These are phyloP conservation scores for Amazona ochrocephala DNA, from an alignment of 2,797 vertebrate species.

Conservation along the genomic window DNA sequence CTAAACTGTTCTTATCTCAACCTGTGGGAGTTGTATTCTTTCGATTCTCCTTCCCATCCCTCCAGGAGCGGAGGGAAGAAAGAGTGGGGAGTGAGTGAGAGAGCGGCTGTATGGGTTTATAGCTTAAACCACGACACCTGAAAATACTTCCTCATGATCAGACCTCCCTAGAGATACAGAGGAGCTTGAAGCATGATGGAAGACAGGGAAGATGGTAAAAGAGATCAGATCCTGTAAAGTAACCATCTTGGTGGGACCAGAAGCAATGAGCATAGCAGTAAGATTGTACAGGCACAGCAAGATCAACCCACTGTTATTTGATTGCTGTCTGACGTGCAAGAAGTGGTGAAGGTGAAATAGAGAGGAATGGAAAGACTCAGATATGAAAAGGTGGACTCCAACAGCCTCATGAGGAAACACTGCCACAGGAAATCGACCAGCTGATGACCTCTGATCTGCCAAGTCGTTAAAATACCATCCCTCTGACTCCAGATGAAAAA, in stretches of 20 bases:
- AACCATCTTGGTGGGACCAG: neutral
- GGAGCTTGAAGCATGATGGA: neutral
- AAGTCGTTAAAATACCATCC: neutral
- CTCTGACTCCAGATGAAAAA: neutral
- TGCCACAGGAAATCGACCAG: neutral
- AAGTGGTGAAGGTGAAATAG: neutral
- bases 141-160: neutral
- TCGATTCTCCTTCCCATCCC: no score
- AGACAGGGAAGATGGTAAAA: neutral
- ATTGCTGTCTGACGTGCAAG: neutral
- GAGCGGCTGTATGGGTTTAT: no score
- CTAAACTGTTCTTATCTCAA: no score
- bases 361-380: neutral
- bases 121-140: neutral
- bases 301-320: neutral
- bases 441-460: neutral
- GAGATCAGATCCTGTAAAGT: neutral
- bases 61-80: no score
- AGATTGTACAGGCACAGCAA: neutral
- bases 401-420: neutral
- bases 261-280: neutral
- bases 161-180: neutral
- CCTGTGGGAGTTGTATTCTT: no score
- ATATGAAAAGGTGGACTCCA: neutral
- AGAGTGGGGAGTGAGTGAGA: no score